Conservation (phyloP, 2,888 invertebrate species). For the Cancer borealis region DNA sequence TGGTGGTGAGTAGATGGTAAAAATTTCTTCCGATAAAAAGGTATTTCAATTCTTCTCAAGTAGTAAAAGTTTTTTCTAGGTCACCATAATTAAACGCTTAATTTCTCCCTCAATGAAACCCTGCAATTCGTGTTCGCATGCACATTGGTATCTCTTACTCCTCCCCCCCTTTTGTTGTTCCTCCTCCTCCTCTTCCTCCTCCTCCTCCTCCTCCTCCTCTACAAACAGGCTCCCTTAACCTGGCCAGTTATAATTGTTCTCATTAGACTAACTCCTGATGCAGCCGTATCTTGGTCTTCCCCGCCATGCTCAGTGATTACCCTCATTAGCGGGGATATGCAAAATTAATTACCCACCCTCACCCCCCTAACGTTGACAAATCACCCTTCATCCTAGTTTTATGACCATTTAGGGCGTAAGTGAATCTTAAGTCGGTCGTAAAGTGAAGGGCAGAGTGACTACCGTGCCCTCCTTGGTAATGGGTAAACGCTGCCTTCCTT, state of each 20-base stretch:
- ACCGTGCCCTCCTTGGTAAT: conserved; percentile 38
- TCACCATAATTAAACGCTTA: not conserved
- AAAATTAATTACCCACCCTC: conserved; percentile 36
- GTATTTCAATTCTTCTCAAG: not conserved
- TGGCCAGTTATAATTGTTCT: conserved; percentile 32
- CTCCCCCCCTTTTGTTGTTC: not conserved
- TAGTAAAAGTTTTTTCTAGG: not conserved
- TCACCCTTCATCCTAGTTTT: conserved; percentile 38
- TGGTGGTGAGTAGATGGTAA: not conserved
- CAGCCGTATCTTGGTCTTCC: conserved; percentile 9
- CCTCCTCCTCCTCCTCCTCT: conserved; percentile 4
- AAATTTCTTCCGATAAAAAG: not conserved
- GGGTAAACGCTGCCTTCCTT: conserved; percentile 14
- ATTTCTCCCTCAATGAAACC: not conserved
- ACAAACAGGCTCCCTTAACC: not conserved
- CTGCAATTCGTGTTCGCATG: not conserved
- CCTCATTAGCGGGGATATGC: conserved; percentile 38
- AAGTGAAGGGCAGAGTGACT: conserved; percentile 35
- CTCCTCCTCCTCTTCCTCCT: not conserved
- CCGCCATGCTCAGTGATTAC: conserved; percentile 29
- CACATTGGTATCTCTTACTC: not conserved
- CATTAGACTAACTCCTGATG: conserved; percentile 20
- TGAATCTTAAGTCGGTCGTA: conserved; percentile 38
- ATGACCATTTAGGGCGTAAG: not conserved
- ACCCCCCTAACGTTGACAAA: conserved; percentile 26